phyloP scores from a whole-genome alignment of 2,113 vertebrate species.

The Rhipidura dahli region DNA sequence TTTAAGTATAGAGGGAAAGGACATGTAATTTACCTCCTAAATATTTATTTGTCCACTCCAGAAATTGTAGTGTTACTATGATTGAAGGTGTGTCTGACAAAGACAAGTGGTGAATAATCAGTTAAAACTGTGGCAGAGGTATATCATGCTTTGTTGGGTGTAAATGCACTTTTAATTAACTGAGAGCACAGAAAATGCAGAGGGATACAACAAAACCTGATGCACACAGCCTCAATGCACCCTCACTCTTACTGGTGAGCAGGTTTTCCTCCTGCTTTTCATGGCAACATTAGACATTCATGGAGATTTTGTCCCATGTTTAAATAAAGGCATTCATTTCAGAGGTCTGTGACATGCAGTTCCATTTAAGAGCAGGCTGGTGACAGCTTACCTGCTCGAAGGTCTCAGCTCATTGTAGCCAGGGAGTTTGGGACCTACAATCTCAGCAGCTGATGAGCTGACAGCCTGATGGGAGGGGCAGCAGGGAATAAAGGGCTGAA shows the following conservation, averaged over 20 bases:
- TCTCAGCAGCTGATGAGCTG: background rate
- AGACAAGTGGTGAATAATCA: background rate
- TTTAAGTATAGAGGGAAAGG: background rate
- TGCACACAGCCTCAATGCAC: background rate
- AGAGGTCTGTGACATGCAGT: accelerated
- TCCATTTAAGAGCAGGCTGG: background rate
- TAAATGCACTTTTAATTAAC: background rate
- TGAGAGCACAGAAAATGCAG: background rate
- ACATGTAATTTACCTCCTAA: background rate
- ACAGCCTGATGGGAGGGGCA: background rate
- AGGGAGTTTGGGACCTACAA: background rate
- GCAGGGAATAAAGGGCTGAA: background rate
- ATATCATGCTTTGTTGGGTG: background rate
- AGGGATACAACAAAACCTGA: background rate
- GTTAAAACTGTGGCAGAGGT: background rate
- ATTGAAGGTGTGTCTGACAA: background rate
- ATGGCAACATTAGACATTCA: background rate
- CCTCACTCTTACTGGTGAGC: background rate
- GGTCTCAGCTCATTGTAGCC: background rate
- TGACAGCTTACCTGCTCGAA: background rate
- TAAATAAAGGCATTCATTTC: background rate
- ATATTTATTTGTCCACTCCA: background rate
- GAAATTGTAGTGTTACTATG: background rate
- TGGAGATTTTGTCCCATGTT: background rate
- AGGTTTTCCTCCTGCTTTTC: background rate